Conservation (phyloP, 2,797 vertebrate genomes). For the Poeciliopsis gracilis region DNA sequence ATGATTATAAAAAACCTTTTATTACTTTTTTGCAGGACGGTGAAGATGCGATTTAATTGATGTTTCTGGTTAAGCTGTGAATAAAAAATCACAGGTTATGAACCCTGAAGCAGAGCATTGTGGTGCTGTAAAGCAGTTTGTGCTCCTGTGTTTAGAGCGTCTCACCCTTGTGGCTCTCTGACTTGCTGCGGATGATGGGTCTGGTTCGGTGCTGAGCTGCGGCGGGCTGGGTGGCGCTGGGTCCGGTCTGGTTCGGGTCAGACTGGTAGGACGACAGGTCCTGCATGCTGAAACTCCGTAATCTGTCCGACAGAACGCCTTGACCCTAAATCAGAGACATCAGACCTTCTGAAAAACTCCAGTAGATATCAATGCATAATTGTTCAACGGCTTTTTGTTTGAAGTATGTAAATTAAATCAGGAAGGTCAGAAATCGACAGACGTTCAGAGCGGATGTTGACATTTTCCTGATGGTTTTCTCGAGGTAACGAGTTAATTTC, state of each 20-base stretch:
- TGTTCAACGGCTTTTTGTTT: not conserved
- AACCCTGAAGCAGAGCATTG: not conserved
- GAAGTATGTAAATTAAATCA: not conserved
- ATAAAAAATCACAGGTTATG: not conserved
- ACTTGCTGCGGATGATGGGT: slow-evolving; percentile 89
- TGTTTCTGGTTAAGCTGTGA: not conserved
- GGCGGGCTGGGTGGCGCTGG: slow-evolving; percentile 77
- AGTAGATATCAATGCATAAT: not conserved
- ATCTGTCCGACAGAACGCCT: slow-evolving; percentile 94
- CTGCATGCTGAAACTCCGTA: slow-evolving; percentile 99
- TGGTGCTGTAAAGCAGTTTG: not conserved
- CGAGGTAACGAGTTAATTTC: too few relatives aligned
- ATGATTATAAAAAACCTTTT: too few relatives aligned
- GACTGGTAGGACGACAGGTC: slow-evolving; percentile 91
- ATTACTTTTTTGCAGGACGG: too few relatives aligned
- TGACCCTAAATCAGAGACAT: slow-evolving; percentile 83
- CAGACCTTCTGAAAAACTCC: slow-evolving; percentile 5
- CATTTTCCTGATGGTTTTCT: too few relatives aligned
- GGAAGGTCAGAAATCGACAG: not conserved
- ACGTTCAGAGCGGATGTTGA: too few relatives aligned
- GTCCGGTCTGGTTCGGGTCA: slow-evolving; percentile 74
- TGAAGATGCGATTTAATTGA: not conserved
- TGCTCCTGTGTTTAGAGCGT: not conserved
- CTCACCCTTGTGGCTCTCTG: slow-evolving; percentile 89
- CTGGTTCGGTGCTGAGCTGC: slow-evolving; percentile 86